These are phyloP conservation scores for Stenurella melanura DNA, from an alignment of 2,888 invertebrate species.

Conservation along the genomic window DNA sequence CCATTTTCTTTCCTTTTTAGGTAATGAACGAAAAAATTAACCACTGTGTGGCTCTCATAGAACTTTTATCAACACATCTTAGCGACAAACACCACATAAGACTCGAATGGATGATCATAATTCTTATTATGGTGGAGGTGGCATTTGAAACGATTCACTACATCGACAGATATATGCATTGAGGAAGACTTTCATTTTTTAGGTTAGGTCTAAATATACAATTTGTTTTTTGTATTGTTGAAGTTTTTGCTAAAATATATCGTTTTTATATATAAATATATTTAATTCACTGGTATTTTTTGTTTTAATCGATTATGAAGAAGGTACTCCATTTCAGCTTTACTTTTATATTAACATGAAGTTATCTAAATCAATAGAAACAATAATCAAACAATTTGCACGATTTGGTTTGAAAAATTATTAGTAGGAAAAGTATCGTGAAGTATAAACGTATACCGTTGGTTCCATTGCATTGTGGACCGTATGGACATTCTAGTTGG, in stretches of 20 bases:
- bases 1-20: constrained; percentile 72
- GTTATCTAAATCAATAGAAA: too few species aligned
- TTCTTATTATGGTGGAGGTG: constrained; percentile 96
- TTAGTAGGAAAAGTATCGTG: too few species aligned
- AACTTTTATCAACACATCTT: constrained; percentile 90
- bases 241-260: neutral
- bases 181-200: constrained; percentile 17
- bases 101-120: constrained; percentile 98
- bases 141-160: constrained; percentile 88
- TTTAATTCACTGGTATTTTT: neutral
- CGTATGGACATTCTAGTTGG: too few species aligned
- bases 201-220: neutral
- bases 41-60: constrained; percentile 94
- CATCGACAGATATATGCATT: constrained; percentile 77
- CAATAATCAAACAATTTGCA: too few species aligned
- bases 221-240: neutral
- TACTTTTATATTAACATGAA: too few species aligned
- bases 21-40: constrained; percentile 96
- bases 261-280: neutral
- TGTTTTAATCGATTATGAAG: neutral
- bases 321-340: too few species aligned
- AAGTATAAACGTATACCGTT: too few species aligned
- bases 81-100: constrained; percentile 94
- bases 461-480: too few species aligned
- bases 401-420: too few species aligned